Conservation (phyloP, 1,140 invertebrate species). For the Megalonaias nervosa region DNA sequence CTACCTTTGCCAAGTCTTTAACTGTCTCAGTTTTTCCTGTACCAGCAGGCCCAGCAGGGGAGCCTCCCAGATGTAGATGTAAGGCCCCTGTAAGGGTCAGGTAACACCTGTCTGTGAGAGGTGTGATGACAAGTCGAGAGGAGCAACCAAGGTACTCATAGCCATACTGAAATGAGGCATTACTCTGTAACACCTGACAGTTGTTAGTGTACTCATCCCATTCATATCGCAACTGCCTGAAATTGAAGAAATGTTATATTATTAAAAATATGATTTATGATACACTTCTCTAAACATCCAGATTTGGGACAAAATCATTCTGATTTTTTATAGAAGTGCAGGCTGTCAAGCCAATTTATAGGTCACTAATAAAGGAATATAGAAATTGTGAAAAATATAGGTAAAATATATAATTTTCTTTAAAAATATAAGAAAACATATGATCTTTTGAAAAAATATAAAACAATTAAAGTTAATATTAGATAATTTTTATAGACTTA, state of each 20-base stretch:
- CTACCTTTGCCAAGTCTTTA: constrained; percentile 87
- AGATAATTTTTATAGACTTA: no score
- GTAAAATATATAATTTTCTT: no score
- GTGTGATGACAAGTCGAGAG: constrained; percentile 71
- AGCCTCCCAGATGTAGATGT: constrained; percentile 82
- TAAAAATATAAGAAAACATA: no score
- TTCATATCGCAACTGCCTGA: constrained; percentile 72
- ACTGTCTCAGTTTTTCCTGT: constrained; percentile 72
- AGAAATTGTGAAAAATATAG: no score
- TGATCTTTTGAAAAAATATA: no score
- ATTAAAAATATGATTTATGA: neutral
- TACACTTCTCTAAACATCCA: no score
- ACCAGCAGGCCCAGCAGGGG: constrained; percentile 69
- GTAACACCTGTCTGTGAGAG: constrained; percentile 74
- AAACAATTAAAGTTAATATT: no score
- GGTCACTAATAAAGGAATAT: no score
- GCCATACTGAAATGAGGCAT: constrained; percentile 68
- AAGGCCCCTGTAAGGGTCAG: constrained; percentile 78
- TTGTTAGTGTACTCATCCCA: constrained; percentile 70
- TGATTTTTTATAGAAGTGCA: no score
- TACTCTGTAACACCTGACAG: constrained; percentile 66
- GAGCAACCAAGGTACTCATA: constrained; percentile 72
- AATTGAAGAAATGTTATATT: constrained; percentile 21
- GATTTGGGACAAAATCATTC: no score
- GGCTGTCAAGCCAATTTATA: no score